These are phyloP conservation scores for Alcis repandata DNA, from an alignment of 2,888 invertebrate species.

Conservation along the genomic window DNA sequence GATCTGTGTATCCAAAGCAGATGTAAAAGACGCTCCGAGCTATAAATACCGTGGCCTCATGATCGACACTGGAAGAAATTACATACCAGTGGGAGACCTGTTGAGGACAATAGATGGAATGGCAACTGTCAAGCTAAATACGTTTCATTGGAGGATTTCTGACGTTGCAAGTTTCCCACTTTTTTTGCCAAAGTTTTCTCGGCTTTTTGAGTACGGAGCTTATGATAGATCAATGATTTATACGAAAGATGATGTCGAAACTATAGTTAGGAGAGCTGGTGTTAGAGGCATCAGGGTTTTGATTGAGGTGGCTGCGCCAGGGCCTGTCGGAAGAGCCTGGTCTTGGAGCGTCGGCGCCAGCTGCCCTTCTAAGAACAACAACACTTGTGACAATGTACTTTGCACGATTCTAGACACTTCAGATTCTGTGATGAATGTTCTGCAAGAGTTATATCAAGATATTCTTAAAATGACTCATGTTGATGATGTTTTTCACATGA, in stretches of 20 bases:
- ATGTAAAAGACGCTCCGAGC: slow-evolving; percentile 91
- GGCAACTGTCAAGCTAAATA: slow-evolving; percentile 95
- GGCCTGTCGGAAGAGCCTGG: slow-evolving; percentile 94
- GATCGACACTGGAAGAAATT: slow-evolving; percentile 96
- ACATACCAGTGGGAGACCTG: slow-evolving; percentile 90
- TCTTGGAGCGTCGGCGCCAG: slow-evolving; percentile 89
- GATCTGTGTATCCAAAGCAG: slow-evolving; percentile 87
- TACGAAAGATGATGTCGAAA: slow-evolving; percentile 88
- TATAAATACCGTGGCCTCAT: slow-evolving; percentile 93
- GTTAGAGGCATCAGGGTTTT: slow-evolving; percentile 93
- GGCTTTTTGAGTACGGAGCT: slow-evolving; percentile 92
- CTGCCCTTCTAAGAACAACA: slow-evolving; percentile 59
- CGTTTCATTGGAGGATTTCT: slow-evolving; percentile 96
- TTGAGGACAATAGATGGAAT: slow-evolving; percentile 93
- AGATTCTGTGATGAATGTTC: slow-evolving; percentile 89
- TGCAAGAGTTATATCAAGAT: slow-evolving; percentile 90
- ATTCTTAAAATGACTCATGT: slow-evolving; percentile 90
- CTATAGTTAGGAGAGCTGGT: slow-evolving; percentile 91
- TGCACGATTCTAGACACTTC: slow-evolving; percentile 91
- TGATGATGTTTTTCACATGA: slow-evolving; percentile 92
- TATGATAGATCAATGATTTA: slow-evolving; percentile 92
- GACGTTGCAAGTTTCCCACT: slow-evolving; percentile 97
- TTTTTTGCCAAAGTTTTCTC: slow-evolving; percentile 89
- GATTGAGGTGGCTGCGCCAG: slow-evolving; percentile 95
- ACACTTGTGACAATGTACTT: slow-evolving; percentile 90